These are phyloP conservation scores for Homarus gammarus DNA, from an alignment of 2,888 invertebrate genomes.

Conservation along the genomic window DNA sequence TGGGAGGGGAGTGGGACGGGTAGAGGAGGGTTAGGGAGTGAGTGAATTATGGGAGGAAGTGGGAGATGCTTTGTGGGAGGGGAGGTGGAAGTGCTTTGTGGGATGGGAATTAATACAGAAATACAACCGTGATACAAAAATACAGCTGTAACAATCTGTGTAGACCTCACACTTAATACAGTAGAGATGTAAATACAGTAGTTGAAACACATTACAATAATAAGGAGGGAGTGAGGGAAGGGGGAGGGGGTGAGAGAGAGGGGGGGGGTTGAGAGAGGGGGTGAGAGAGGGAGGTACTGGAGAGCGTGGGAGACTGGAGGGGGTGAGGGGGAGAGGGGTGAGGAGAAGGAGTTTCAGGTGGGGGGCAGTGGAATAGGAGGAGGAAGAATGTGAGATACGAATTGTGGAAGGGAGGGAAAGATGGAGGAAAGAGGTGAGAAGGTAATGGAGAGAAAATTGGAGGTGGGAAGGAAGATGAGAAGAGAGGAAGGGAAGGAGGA, in stretches of 20 bases:
- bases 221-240: not conserved
- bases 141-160: too few species aligned
- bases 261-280: not conserved
- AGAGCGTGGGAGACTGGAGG: too few species aligned
- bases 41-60: not conserved
- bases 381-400: not conserved
- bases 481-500: not conserved
- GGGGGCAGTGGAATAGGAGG: not conserved
- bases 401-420: not conserved
- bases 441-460: not conserved
- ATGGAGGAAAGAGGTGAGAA: too few species aligned
- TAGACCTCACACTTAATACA: too few species aligned
- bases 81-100: not conserved
- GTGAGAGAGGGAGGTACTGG: not conserved
- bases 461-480: not conserved
- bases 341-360: not conserved
- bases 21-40: not conserved
- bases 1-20: not conserved
- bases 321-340: not conserved
- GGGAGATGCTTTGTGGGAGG: not conserved
- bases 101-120: too few species aligned
- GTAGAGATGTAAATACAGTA: too few species aligned
- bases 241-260: too few species aligned
- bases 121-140: too few species aligned
- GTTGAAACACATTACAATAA: too few species aligned